Evolutionary conservation across 2,113 vertebrate genomes (phyloP).

Genomic region (Acanthisitta chloris): DNA sequence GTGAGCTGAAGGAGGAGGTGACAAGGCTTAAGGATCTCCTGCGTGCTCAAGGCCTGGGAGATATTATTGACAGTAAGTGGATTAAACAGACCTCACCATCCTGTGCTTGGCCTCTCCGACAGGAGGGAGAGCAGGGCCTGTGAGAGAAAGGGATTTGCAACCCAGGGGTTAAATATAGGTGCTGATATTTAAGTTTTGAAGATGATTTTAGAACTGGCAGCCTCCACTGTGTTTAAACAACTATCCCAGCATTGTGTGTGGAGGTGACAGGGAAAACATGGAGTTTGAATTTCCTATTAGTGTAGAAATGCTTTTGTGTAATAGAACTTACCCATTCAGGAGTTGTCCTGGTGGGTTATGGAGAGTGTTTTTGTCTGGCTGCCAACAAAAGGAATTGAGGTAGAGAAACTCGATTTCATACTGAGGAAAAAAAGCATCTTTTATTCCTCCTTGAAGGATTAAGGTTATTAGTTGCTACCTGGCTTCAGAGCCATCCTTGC

Average conservation of each 20-base stretch:
- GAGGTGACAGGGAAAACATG: background rate
- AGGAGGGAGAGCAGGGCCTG: background rate
- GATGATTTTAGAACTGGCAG: background rate
- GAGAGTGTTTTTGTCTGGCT: background rate
- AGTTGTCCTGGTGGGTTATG: background rate
- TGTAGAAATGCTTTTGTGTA: background rate
- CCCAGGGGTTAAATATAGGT: background rate
- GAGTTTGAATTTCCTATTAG: background rate
- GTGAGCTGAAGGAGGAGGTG: constrained; percentile 97
- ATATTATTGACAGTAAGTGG: constrained; percentile 97
- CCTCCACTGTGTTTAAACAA: background rate
- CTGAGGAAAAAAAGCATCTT: background rate
- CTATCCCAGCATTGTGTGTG: background rate
- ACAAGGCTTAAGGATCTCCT: constrained; percentile 92
- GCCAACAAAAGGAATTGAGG: background rate
- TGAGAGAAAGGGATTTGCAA: background rate
- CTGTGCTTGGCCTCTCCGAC: background rate
- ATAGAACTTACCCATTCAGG: background rate
- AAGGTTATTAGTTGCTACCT: background rate
- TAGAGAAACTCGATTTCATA: background rate
- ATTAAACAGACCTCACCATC: background rate
- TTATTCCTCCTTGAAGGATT: background rate
- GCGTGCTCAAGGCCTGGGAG: constrained; percentile 93
- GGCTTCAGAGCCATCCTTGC: background rate
- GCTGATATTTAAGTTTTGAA: background rate